Percentiles rank a stretch among this genome's conserved stretches.
phyloP scores from a whole-genome alignment of 2,888 invertebrate species.

The Eupithecia vulgata region DNA sequence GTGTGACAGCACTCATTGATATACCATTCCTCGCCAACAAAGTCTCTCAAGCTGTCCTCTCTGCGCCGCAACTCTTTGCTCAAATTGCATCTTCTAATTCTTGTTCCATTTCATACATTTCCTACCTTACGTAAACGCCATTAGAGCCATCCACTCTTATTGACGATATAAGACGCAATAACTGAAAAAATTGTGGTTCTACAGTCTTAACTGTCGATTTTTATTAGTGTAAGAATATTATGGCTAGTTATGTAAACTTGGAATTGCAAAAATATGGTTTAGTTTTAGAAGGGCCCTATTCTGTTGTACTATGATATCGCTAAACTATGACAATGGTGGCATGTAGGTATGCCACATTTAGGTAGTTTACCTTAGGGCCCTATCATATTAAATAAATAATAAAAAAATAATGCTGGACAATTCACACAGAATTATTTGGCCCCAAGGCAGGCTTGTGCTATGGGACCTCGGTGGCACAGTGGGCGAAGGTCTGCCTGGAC shows the following conservation, averaged over 20 bases:
- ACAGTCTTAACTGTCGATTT: conserved; percentile 17
- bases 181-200: conserved; percentile 14
- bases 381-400: too few species aligned
- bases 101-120: conserved; percentile 45
- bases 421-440: too few species aligned
- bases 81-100: conserved; percentile 43
- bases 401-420: too few species aligned
- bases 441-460: too few species aligned
- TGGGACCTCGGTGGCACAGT: too few species aligned
- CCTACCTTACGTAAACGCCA: conserved; percentile 45
- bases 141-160: conserved; percentile 30
- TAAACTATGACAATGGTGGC: too few species aligned
- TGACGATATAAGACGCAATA: conserved; percentile 32
- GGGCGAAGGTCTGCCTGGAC: too few species aligned
- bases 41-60: not conserved
- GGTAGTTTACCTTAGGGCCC: too few species aligned
- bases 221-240: conserved; percentile 18
- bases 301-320: not conserved
- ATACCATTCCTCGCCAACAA: not conserved
- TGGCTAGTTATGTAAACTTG: conserved; percentile 9
- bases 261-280: conserved; percentile 9
- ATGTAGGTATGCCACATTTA: too few species aligned
- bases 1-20: not conserved
- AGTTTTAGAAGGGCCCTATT: not conserved
- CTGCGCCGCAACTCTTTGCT: conserved; percentile 33